These are phyloP conservation scores for Sakesphorus luctuosus DNA, from an alignment of 2,113 vertebrate genomes.

Conservation along the genomic window DNA sequence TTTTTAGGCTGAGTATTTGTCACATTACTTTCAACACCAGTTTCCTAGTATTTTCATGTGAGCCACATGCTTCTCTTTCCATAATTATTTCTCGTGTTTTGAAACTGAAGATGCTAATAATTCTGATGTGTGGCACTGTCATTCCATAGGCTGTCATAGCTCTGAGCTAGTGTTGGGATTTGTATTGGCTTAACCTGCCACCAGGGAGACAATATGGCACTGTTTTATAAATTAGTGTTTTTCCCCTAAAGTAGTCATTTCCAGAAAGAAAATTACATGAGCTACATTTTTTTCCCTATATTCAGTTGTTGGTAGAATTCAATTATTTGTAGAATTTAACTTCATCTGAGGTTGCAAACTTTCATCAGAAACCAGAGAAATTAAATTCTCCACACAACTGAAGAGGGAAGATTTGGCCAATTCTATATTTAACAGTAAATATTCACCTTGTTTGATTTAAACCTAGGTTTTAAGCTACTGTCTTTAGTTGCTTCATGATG, in stretches of 20 bases:
- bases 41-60: not conserved
- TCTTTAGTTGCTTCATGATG: not conserved
- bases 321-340: not conserved
- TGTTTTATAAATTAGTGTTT: not conserved
- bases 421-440: not conserved
- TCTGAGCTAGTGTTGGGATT: not conserved
- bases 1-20: not conserved
- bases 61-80: not conserved
- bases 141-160: not conserved
- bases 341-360: not conserved
- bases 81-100: not conserved
- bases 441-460: not conserved
- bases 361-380: not conserved
- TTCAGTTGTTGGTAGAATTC: not conserved
- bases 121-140: not conserved
- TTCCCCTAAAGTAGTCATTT: not conserved
- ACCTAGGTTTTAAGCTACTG: not conserved
- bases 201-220: not conserved
- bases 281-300: accelerated
- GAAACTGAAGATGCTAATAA: not conserved
- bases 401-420: not conserved
- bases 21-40: not conserved
- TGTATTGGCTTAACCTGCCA: not conserved
- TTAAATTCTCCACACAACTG: not conserved
- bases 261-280: not conserved